Base-by-base conservation (phyloP, 2,113 vertebrate genomes). In the Vidua macroura region DNA sequence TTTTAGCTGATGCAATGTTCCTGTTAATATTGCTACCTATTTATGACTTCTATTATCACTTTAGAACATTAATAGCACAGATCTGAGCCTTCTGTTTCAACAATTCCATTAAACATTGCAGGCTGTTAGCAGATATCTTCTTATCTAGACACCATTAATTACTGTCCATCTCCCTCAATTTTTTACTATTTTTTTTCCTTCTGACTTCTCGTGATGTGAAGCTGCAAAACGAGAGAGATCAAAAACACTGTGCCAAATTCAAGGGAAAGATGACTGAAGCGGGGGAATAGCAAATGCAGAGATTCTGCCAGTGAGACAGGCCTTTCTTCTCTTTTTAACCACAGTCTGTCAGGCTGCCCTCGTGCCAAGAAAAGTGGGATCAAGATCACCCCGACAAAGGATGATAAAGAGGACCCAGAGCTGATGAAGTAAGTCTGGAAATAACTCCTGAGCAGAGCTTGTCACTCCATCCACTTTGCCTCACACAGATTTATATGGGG, bases 361-460 rank as follows among this genome's bases (percentile, higher is more conserved):
- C 99, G 99, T 98, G 99, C 99, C 98, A 99, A 99, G 99, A 99
- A 99, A 98, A 98, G 99, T 90, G 99, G 99, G 98, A 98, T 99
- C 98, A 99, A 99, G 98, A 98, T 98, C 84, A 98, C 99, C 76
- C 99, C 99, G 63, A 98, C 98, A 86, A 99, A 99, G 98, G 99
- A 99, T 91, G 99, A 99, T 97, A 99, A 99, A 98, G 99, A 99
- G 96, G 99, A 99, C 97, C 99, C 99, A 12, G 99, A 99, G 98
- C 98, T 99, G 98, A 99, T 99, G 99, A 99, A 99, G 99, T 99
- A 98, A 98, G 99, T 99, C 97, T 94, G 27, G 67, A 66, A 23
- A 10, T 24, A 60, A 66, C 88, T 76, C 88, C 78, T 14, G 6
- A 52, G 14, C 2, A 4, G 25, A 51, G 11, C 68, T 21, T 58